A percentile compares a stretch with the other conserved stretches of the same genome.
These are phyloP conservation scores for Triplophysa rosa DNA, from an alignment of 2,113 vertebrate species.

Conservation along the genomic window DNA sequence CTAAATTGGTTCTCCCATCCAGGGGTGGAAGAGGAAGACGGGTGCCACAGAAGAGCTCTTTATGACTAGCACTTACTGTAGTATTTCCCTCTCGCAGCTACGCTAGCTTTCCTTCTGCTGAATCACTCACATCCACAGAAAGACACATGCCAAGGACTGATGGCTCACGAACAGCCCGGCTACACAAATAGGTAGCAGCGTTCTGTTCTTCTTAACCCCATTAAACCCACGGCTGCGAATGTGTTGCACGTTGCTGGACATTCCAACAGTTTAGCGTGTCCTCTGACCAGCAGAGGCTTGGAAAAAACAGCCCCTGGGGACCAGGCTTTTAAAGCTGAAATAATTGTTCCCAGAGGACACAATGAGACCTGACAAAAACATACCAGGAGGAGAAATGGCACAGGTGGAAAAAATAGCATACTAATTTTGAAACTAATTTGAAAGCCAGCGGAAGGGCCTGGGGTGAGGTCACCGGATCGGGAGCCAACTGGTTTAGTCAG, in stretches of 20 bases:
- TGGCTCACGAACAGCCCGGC: neutral
- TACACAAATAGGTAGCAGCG: neutral
- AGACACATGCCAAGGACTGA: neutral
- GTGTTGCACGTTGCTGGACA: constrained; percentile 17
- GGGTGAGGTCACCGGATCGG: constrained; percentile 52
- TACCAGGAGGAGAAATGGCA: constrained; percentile 31
- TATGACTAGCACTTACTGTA: constrained; percentile 38
- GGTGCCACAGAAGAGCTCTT: constrained; percentile 17
- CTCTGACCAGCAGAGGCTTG: constrained; percentile 37
- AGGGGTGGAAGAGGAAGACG: constrained; percentile 16
- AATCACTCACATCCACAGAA: neutral
- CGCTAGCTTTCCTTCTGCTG: neutral
- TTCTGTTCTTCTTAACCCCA: constrained; percentile 2
- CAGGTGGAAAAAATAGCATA: constrained; percentile 48
- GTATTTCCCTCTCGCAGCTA: neutral
- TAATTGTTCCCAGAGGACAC: constrained; percentile 53
- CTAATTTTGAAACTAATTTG: constrained; percentile 55
- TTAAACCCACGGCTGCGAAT: constrained; percentile 10
- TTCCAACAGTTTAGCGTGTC: constrained; percentile 42
- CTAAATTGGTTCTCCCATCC: constrained; percentile 50
- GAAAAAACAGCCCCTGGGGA: constrained; percentile 33
- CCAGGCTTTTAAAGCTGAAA: constrained; percentile 19
- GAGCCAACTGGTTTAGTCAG: constrained; percentile 46
- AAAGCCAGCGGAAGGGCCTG: constrained; percentile 43
- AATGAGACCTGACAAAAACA: constrained; percentile 50